A percentile compares a stretch with the other conserved stretches of the same genome.
Evolutionary conservation across 2,797 vertebrate species (phyloP).

Genomic region (Parotocinclus haroldoi): DNA sequence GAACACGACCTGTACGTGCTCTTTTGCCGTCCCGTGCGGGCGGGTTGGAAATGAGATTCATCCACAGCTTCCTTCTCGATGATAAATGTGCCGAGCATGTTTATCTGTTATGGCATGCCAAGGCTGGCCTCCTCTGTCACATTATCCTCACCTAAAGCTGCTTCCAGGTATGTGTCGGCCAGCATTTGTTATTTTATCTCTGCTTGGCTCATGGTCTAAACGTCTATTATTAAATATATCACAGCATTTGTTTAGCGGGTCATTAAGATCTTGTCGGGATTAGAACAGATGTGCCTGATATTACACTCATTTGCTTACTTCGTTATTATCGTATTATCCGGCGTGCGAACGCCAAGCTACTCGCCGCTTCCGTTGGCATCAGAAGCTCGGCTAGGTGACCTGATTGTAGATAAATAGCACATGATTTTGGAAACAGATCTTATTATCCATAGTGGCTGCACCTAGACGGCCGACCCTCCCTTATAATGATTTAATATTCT

Average conservation of each 20-base stretch:
- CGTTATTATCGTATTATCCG: slow-evolving; percentile 43
- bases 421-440: no score
- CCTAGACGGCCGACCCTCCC: no score
- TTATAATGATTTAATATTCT: no score
- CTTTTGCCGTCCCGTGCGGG: not conserved
- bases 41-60: slow-evolving; percentile 6
- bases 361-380: slow-evolving; percentile 31
- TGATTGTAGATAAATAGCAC: not conserved
- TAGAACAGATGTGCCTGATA: slow-evolving; percentile 29
- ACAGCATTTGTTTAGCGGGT: slow-evolving; percentile 21
- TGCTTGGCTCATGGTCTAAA: not conserved
- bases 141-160: slow-evolving; percentile 32
- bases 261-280: slow-evolving; percentile 26
- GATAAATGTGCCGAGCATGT: slow-evolving; percentile 9
- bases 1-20: not conserved
- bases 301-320: slow-evolving; percentile 49
- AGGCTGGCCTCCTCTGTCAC: slow-evolving; percentile 16
- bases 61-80: slow-evolving; percentile 5
- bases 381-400: slow-evolving; percentile 18
- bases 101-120: slow-evolving; percentile 3
- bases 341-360: slow-evolving; percentile 25
- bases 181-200: slow-evolving; percentile 29
- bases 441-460: no score
- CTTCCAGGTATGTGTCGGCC: slow-evolving; percentile 30
- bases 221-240: slow-evolving; percentile 7